Base-by-base conservation (phyloP, 2,797 vertebrate species). In the Kryptolebias ocellatus region DNA sequence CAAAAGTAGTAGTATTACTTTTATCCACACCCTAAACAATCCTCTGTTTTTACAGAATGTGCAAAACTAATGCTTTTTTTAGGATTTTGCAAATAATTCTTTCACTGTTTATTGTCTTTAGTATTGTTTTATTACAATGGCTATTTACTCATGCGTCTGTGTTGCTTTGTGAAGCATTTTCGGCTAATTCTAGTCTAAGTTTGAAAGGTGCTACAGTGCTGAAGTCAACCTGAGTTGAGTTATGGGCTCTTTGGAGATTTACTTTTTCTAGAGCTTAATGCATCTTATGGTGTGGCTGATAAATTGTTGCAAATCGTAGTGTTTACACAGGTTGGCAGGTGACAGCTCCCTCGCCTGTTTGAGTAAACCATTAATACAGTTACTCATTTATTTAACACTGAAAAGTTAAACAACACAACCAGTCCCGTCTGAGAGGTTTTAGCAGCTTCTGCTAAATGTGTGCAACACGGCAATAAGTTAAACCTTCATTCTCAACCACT, bases 371-470 rank as follows among this genome's bases (percentile, higher is more conserved):
- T 80, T 71, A 76, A 66, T 29, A 18, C 9, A 17, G 61, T 79
- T 83, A 82, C 80, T 87, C 70, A 80, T 85, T 81, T 50, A 83
- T 53, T 66, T 53, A 57, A 49, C 76, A 39, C 17, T 31, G 8
- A 62, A 70, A 74, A 60, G 1, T 2, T 46, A 3, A 57, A 51
- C 52, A 63, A 56, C 60, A 70, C 44, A 63, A 52, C 17, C 14
- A 7, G 61, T 69, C 47, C 15, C 4, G 17, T 57, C 18, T 51
- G 59, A 20, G 50, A 1, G 8, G 15, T 31, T 24, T 34, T 15
- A 47, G 28, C 24, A 44, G 11, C 16, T 39, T 52, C 31, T 46
- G 11, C 12, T 46, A 60, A 34, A 55, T 63, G 60, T 67, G 64
- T 68, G 55, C 50, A 78, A 74, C 31, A 49, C 57, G 77, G 57